phyloP scores from a whole-genome alignment of 2,888 invertebrate species.

The Pyrgus malvae region DNA sequence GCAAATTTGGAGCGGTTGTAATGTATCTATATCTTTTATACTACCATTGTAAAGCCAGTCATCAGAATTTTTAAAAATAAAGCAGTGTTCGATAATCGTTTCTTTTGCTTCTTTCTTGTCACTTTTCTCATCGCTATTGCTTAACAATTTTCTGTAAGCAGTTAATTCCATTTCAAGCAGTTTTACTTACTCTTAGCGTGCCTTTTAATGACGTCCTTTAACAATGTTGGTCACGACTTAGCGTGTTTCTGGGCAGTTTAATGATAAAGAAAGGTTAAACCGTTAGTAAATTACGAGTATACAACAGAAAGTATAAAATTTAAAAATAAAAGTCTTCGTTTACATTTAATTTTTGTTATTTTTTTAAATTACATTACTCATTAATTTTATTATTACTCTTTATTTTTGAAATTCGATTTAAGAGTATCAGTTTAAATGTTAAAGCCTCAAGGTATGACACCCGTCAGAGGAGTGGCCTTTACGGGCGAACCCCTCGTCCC shows the following conservation, averaged over 20 bases:
- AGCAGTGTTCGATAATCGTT: conserved; percentile 9
- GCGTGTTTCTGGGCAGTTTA: conserved; percentile 27
- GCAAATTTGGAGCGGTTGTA: no score
- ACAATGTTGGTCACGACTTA: conserved; percentile 27
- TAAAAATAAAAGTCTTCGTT: conserved; percentile 10
- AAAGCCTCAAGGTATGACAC: no score
- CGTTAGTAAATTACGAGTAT: conserved; percentile 2
- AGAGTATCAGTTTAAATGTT: no score
- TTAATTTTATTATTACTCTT: no score
- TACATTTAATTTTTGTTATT: no score
- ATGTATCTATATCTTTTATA: no score
- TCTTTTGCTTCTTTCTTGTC: conserved; percentile 4
- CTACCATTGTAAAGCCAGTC: no score
- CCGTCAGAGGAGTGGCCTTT: no score
- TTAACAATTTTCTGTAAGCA: conserved; percentile 23
- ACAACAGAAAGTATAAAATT: neutral
- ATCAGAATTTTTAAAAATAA: no score
- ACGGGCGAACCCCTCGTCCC: no score
- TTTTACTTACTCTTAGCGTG: conserved; percentile 21
- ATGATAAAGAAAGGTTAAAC: conserved; percentile 24
- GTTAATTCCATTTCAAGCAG: conserved; percentile 20
- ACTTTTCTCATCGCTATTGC: conserved; percentile 7
- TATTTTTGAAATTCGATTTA: no score
- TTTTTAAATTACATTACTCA: no score
- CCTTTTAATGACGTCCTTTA: conserved; percentile 28